These are phyloP conservation scores for Vespertilio murinus DNA, from an alignment of 2,797 vertebrate genomes.

Conservation along the genomic window DNA sequence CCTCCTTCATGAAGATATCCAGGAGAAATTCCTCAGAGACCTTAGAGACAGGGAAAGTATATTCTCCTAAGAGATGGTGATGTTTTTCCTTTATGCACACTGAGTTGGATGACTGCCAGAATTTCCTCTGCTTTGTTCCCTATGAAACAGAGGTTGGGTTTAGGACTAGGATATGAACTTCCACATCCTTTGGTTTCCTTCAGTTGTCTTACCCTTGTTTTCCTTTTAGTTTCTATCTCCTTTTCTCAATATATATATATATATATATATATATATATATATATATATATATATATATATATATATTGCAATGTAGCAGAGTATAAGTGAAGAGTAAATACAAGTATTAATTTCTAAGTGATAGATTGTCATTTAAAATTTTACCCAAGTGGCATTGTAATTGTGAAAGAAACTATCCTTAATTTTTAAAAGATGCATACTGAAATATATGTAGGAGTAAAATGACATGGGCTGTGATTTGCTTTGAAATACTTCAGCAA, in stretches of 20 bases:
- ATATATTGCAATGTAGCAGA: neutral
- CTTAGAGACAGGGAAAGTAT: neutral
- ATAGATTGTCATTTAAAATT: neutral
- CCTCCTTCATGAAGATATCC: slow-evolving; percentile 31
- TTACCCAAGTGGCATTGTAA: neutral
- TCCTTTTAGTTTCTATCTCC: neutral
- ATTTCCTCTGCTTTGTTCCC: neutral
- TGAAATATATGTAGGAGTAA: neutral
- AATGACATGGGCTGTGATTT: neutral
- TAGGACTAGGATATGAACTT: neutral
- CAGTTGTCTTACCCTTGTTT: neutral
- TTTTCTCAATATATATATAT: no score
- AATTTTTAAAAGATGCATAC: neutral
- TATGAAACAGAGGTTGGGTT: neutral
- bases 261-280: no score
- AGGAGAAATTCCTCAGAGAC: slow-evolving; percentile 32
- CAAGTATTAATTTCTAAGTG: slow-evolving; percentile 13
- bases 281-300: no score
- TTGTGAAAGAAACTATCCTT: slow-evolving; percentile 2
- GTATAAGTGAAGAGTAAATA: neutral
- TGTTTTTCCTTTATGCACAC: neutral
- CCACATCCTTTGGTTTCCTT: neutral
- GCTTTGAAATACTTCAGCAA: neutral
- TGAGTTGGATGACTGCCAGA: neutral
- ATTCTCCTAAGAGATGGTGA: neutral